Percentiles rank a stretch among this genome's conserved stretches.
These are phyloP conservation scores for Rhagonycha lutea DNA, from an alignment of 2,888 invertebrate genomes.

Conservation along the genomic window DNA sequence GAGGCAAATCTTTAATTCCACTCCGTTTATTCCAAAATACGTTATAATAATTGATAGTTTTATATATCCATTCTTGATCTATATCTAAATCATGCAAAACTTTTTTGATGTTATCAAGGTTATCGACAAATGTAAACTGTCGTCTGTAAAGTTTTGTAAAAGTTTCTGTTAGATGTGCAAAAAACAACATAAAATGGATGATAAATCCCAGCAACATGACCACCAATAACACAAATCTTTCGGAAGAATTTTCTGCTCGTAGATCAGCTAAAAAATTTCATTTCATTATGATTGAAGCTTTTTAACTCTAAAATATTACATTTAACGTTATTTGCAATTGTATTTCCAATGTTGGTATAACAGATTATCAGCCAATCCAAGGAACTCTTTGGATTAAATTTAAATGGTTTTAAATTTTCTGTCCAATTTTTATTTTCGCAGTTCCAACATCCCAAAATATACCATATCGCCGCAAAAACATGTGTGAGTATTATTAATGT, in stretches of 20 bases:
- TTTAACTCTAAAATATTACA: conserved; percentile 2
- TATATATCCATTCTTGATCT: conserved; percentile 14
- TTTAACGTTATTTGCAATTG: conserved; percentile 19
- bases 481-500: conserved; percentile 22
- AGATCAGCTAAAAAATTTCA: conserved; percentile 14
- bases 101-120: conserved; percentile 22
- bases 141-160: conserved; percentile 28
- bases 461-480: conserved; percentile 26
- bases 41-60: conserved; percentile 53
- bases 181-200: conserved; percentile 31
- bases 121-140: conserved; percentile 26
- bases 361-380: conserved; percentile 24
- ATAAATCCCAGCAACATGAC: conserved; percentile 29
- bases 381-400: conserved; percentile 11
- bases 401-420: not conserved
- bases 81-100: conserved; percentile 27
- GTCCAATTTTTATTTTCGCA: conserved; percentile 26
- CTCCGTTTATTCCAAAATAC: conserved; percentile 60
- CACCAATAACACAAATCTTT: conserved; percentile 18
- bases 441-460: conserved; percentile 10
- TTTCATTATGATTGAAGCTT: not conserved
- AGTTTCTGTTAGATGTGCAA: conserved; percentile 29
- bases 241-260: conserved; percentile 8
- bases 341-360: conserved; percentile 9
- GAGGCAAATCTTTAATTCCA: conserved; percentile 57